These are phyloP conservation scores for Chascanopsetta lugubris DNA, from an alignment of 2,113 vertebrate species.

Conservation along the genomic window DNA sequence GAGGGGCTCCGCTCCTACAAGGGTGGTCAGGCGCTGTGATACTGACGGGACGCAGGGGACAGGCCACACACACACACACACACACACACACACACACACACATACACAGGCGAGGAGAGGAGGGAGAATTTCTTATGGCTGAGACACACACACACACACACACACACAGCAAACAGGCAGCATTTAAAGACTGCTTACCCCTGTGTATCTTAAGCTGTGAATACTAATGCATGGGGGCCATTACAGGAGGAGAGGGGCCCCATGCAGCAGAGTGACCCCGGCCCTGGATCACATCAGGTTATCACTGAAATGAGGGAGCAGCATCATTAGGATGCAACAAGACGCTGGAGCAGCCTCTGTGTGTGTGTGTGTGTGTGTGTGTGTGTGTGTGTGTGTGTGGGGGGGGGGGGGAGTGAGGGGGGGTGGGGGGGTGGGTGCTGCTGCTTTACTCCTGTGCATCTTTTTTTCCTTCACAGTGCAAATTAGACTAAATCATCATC, in stretches of 20 bases:
- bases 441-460: slow-evolving; percentile 19
- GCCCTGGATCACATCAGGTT: slow-evolving; percentile 88
- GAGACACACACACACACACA: slow-evolving; percentile 72
- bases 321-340: slow-evolving; percentile 90
- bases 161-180: slow-evolving; percentile 79
- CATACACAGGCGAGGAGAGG: slow-evolving; percentile 76
- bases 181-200: slow-evolving; percentile 92
- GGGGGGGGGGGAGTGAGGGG: no score
- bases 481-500: no score
- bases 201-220: slow-evolving; percentile 91
- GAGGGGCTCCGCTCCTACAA: slow-evolving; percentile 88
- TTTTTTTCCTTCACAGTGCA: slow-evolving; percentile 31
- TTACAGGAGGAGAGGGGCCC: slow-evolving; percentile 88
- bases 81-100: slow-evolving; percentile 81
- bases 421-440: slow-evolving; percentile 1
- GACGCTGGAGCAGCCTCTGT: slow-evolving; percentile 86
- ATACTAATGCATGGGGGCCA: slow-evolving; percentile 93
- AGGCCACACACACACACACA: slow-evolving; percentile 85
- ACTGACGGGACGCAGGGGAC: slow-evolving; percentile 89
- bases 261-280: slow-evolving; percentile 91
- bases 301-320: slow-evolving; percentile 87
- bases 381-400: no score
- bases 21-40: slow-evolving; percentile 82
- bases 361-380: no score
- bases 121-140: slow-evolving; percentile 89